Conservation (phyloP, 2,888 invertebrate species). For the Hoplodrina blanda region DNA sequence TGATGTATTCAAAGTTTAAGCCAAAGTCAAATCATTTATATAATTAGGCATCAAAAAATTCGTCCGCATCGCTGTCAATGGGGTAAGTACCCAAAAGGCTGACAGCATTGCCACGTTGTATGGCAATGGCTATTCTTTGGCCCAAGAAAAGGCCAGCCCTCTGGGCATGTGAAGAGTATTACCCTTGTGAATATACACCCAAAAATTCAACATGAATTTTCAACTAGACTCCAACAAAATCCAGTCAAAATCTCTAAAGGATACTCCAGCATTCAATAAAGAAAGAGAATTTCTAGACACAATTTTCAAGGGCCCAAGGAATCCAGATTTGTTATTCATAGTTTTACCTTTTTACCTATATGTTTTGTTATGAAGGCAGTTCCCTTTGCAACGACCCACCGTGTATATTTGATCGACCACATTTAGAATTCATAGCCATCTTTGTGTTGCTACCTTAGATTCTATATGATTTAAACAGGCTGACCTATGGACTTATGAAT, state of each 20-base stretch:
- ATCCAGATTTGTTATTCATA: conserved; percentile 51
- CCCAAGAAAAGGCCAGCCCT: no score
- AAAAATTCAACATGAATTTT: no score
- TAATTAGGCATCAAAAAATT: no score
- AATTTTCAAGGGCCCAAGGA: conserved; percentile 1
- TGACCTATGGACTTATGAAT: conserved; percentile 26
- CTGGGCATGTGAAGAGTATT: no score
- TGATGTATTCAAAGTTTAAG: no score
- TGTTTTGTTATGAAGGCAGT: conserved; percentile 31
- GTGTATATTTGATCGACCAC: conserved; percentile 50
- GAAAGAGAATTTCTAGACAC: conserved; percentile 1
- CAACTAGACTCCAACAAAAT: conserved; percentile 1
- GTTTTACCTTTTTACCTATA: conserved; percentile 32
- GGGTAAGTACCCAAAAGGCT: no score
- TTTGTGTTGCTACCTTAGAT: conserved; percentile 25
- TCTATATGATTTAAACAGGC: conserved; percentile 32
- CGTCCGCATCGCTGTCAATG: no score
- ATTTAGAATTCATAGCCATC: conserved; percentile 42
- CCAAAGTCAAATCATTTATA: no score
- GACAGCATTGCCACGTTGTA: no score
- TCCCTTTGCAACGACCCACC: conserved; percentile 30
- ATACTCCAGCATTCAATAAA: conserved; percentile 20
- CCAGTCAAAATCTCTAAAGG: conserved; percentile 2
- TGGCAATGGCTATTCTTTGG: no score
- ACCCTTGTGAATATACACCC: no score